Evolutionary conservation across 2,113 vertebrate species (phyloP).

Genomic region (Sorex araneus): DNA sequence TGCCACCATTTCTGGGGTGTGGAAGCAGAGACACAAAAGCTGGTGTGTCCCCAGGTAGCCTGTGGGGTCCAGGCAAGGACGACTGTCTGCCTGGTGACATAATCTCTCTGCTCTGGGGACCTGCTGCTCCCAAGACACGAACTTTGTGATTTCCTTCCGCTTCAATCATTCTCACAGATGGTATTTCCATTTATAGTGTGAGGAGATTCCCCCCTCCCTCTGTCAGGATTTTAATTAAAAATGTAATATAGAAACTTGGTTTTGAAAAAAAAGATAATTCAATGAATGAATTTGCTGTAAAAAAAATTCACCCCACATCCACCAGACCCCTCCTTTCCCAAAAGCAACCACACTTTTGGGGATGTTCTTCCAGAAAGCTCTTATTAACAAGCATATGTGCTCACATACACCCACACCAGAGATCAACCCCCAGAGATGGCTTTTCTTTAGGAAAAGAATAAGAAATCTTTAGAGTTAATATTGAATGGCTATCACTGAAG

Average conservation of each 20-base stretch:
- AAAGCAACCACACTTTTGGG: background rate
- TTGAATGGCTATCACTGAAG: background rate
- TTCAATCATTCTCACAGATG: slow-evolving; percentile 38
- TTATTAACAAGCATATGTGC: background rate
- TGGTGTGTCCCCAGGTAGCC: background rate
- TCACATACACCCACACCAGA: background rate
- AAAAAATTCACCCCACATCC: background rate
- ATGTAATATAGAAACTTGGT: background rate
- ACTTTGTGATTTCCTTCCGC: slow-evolving; percentile 16
- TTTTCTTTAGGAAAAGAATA: slow-evolving; percentile 28
- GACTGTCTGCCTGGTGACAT: background rate
- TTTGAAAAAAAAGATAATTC: background rate
- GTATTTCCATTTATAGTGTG: slow-evolving; percentile 36
- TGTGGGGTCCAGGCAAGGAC: background rate
- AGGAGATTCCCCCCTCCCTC: background rate
- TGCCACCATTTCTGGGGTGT: background rate
- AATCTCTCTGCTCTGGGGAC: background rate
- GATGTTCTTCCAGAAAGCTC: slow-evolving; percentile 33
- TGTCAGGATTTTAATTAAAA: slow-evolving; percentile 46
- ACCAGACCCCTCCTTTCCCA: background rate
- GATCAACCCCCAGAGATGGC: slow-evolving; percentile 45
- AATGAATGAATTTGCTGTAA: slow-evolving; percentile 37
- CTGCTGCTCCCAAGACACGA: background rate
- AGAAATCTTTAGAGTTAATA: background rate
- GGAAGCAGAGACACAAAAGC: background rate